Percentiles rank a stretch among this genome's conserved stretches.
phyloP scores from a whole-genome alignment of 2,113 vertebrate species.

The Xyliphius kryptos region DNA sequence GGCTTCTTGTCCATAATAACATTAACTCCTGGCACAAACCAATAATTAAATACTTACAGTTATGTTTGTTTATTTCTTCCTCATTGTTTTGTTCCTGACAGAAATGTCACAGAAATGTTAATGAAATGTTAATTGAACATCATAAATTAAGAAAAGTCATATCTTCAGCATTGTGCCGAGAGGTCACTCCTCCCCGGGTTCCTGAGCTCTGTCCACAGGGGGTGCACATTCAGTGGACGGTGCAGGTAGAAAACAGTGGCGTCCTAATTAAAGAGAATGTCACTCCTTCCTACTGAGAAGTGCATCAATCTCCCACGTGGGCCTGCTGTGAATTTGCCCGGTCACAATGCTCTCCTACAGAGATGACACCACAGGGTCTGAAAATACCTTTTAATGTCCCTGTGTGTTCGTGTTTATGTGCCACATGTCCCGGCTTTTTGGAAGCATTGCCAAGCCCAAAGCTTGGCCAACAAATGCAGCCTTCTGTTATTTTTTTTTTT shows the following conservation, averaged over 20 bases:
- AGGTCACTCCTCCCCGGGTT: slow-evolving; percentile 50
- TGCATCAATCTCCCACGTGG: slow-evolving; percentile 60
- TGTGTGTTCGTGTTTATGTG: slow-evolving; percentile 19
- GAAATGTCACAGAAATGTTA: slow-evolving; percentile 69
- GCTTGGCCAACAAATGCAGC: no score
- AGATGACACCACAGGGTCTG: no score
- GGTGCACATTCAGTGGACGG: slow-evolving; percentile 31
- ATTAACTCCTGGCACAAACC: no score
- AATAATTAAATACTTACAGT: slow-evolving; percentile 4
- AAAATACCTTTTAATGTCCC: no score
- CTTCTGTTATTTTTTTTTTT: no score
- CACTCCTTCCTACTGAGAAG: slow-evolving; percentile 60
- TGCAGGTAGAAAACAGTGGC: slow-evolving; percentile 53
- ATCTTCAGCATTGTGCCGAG: slow-evolving; percentile 44
- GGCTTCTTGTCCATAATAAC: no score
- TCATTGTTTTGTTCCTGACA: slow-evolving; percentile 44
- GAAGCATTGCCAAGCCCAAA: no score
- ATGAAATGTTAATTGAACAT: slow-evolving; percentile 68
- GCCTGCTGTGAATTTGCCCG: slow-evolving; percentile 58
- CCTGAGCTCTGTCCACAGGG: slow-evolving; percentile 32
- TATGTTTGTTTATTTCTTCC: slow-evolving; percentile 27
- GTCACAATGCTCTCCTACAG: slow-evolving; percentile 41
- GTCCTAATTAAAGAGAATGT: slow-evolving; percentile 73
- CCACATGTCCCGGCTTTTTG: no score
- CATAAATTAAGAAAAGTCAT: slow-evolving; percentile 46